Evolutionary conservation across 2,113 vertebrate genomes (phyloP).

Genomic region (Picathartes gymnocephalus): DNA sequence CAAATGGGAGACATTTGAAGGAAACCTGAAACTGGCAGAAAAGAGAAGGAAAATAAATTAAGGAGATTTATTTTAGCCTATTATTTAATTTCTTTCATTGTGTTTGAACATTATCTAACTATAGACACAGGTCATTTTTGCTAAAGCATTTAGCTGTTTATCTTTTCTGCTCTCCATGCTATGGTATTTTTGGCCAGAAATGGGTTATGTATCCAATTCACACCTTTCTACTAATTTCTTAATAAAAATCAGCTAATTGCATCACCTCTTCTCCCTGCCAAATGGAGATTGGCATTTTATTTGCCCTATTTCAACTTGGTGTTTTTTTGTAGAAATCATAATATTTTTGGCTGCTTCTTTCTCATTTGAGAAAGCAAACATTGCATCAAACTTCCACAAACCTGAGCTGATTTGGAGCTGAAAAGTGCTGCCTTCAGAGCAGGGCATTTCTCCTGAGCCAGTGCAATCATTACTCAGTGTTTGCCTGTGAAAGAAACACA

Average conservation of each 20-base stretch:
- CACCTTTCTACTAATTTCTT: background rate
- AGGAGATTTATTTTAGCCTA: background rate
- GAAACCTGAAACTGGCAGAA: background rate
- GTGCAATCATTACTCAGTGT: background rate
- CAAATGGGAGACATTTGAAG: background rate
- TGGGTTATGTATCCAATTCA: background rate
- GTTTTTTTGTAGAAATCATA: background rate
- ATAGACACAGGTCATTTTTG: background rate
- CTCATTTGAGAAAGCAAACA: constrained; percentile 30
- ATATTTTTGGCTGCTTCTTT: constrained; percentile 27
- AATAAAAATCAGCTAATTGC: constrained; percentile 15
- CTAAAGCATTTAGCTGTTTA: background rate
- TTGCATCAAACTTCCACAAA: background rate
- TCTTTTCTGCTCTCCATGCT: background rate
- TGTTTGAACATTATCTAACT: background rate
- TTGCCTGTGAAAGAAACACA: background rate
- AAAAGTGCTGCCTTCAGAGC: background rate
- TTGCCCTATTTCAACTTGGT: background rate
- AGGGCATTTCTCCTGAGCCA: background rate
- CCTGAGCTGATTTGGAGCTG: background rate
- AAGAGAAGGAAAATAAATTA: background rate
- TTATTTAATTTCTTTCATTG: background rate
- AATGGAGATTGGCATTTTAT: background rate
- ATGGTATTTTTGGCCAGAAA: background rate
- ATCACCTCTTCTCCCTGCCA: background rate